A percentile compares a stretch with the other conserved stretches of the same genome.
Evolutionary conservation across 2,888 invertebrate species (phyloP).

Genomic region (Melanostoma mellinum): DNA sequence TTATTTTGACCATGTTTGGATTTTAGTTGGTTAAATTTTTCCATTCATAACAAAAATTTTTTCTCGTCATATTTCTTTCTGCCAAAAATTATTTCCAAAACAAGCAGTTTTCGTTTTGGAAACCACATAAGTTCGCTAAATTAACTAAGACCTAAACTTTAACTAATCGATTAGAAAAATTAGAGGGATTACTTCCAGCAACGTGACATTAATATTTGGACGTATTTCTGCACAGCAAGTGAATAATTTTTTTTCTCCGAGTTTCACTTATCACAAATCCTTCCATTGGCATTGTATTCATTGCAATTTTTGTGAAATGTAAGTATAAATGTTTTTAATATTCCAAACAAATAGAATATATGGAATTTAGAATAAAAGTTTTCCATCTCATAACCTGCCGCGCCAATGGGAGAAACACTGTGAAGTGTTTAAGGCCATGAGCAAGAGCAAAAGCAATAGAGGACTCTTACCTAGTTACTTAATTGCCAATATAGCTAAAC

Average conservation of each 20-base stretch:
- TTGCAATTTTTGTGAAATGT: neutral
- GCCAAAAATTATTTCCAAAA: neutral
- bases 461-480: slow-evolving; percentile 63
- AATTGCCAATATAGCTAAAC: slow-evolving; percentile 52
- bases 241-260: slow-evolving; percentile 10
- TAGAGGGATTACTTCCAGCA: slow-evolving; percentile 64
- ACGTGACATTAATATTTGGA: slow-evolving; percentile 63
- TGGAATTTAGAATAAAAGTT: slow-evolving; percentile 15
- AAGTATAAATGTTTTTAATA: neutral
- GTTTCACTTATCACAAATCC: slow-evolving; percentile 6
- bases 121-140: neutral
- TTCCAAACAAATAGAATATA: neutral
- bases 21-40: neutral
- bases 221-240: slow-evolving; percentile 26
- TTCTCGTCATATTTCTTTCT: neutral
- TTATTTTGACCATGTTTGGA: neutral
- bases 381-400: slow-evolving; percentile 53
- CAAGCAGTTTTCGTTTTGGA: neutral
- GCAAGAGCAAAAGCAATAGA: slow-evolving; percentile 15
- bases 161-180: slow-evolving; percentile 56
- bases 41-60: neutral
- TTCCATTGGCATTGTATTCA: neutral
- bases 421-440: slow-evolving; percentile 39
- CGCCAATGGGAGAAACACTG: slow-evolving; percentile 56
- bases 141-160: slow-evolving; percentile 1